Conservation (phyloP, 2,888 invertebrate genomes). For the Rotaria sp. region DNA sequence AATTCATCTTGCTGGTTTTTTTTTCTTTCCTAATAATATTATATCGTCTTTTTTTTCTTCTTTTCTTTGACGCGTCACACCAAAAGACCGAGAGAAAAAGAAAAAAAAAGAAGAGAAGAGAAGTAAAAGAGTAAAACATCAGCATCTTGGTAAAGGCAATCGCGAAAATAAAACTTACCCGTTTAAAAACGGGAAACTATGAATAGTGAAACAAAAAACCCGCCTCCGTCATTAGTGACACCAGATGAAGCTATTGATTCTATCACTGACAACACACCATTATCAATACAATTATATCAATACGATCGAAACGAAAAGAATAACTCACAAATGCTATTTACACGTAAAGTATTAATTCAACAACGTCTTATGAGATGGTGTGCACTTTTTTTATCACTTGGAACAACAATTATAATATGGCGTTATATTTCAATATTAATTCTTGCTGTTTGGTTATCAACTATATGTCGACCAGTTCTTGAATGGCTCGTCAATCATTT, state of each 20-base stretch:
- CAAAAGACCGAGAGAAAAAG: neutral
- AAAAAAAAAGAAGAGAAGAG: neutral
- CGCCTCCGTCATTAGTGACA: neutral
- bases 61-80: neutral
- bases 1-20: neutral
- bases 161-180: neutral
- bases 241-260: neutral
- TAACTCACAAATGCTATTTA: neutral
- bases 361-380: neutral
- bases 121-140: neutral
- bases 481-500: slow-evolving; percentile 1
- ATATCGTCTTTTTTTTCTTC: neutral
- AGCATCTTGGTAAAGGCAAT: neutral
- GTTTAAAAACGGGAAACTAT: neutral
- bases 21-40: neutral
- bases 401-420: neutral
- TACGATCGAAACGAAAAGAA: neutral
- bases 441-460: slow-evolving; percentile 12
- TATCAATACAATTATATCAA: neutral
- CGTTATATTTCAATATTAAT: neutral
- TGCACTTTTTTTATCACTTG: neutral
- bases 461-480: neutral
- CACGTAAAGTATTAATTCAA: neutral
- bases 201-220: neutral
- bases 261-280: neutral